These are phyloP conservation scores for Caenorhabditis wallacei DNA, from an alignment of 2,888 invertebrate species.

Conservation along the genomic window DNA sequence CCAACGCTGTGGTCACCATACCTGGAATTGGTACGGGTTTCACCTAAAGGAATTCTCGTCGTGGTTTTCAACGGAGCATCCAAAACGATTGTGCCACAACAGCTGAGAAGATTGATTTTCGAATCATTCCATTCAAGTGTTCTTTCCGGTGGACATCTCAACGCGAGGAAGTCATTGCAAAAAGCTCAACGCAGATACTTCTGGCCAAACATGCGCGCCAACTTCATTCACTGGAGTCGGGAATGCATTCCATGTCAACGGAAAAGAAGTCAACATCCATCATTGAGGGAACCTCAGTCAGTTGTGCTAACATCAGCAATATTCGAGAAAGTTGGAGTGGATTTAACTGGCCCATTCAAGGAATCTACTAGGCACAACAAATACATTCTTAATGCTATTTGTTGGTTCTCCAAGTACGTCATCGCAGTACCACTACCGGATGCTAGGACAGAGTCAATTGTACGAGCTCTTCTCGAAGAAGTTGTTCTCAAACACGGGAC, in stretches of 20 bases:
- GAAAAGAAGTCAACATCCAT: background rate
- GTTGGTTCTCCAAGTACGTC: slow-evolving; percentile 24
- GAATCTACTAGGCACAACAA: background rate
- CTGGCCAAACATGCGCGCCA: background rate
- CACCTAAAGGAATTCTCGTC: background rate
- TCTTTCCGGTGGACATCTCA: slow-evolving; percentile 66
- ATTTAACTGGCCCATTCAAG: background rate
- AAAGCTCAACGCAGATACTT: background rate
- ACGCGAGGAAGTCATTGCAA: background rate
- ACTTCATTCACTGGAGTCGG: background rate
- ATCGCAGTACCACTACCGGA: background rate
- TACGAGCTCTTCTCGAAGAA: background rate
- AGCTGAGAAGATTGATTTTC: slow-evolving; percentile 36
- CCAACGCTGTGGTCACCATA: background rate
- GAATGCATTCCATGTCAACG: slow-evolving; percentile 1
- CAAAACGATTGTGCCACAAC: slow-evolving; percentile 19
- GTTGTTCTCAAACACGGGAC: slow-evolving; percentile 4
- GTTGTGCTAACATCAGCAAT: background rate
- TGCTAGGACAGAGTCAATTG: background rate
- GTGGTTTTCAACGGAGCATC: background rate
- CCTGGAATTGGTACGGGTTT: background rate
- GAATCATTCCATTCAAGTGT: slow-evolving; percentile 56
- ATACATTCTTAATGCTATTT: background rate
- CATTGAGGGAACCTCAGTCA: background rate
- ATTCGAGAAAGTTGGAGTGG: slow-evolving; percentile 19